A percentile compares a stretch with the other conserved stretches of the same genome.
Evolutionary conservation across 2,888 invertebrate species (phyloP).

Genomic region (Calephelis perditalis): DNA sequence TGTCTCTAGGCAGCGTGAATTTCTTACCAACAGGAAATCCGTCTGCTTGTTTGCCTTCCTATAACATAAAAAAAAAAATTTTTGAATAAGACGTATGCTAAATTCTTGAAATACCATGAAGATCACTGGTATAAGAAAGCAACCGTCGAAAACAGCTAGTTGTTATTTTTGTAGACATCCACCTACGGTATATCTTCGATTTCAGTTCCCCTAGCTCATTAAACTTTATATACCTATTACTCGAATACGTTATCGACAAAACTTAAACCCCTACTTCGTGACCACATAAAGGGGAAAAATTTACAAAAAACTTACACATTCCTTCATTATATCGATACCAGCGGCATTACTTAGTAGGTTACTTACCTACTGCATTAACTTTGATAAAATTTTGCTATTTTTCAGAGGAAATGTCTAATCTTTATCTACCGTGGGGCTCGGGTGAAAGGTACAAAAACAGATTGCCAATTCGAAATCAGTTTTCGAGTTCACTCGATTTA

Average conservation of each 20-base stretch:
- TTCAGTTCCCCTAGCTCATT: slow-evolving; percentile 5
- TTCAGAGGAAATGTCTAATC: slow-evolving; percentile 89
- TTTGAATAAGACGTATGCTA: too few relatives aligned
- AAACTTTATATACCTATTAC: not conserved
- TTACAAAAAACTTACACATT: slow-evolving; percentile 48
- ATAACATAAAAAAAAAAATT: too few relatives aligned
- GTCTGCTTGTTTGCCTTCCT: too few relatives aligned
- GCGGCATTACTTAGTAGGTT: slow-evolving; percentile 16
- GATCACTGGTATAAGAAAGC: too few relatives aligned
- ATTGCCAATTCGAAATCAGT: slow-evolving; percentile 66
- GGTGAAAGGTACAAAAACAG: slow-evolving; percentile 67
- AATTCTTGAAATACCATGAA: too few relatives aligned
- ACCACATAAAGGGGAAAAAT: slow-evolving; percentile 48
- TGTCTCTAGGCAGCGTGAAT: too few relatives aligned
- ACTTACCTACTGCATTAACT: slow-evolving; percentile 19
- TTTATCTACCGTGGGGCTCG: slow-evolving; percentile 87
- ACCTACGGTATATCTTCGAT: not conserved
- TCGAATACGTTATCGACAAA: slow-evolving; percentile 62
- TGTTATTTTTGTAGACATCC: too few relatives aligned
- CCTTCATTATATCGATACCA: slow-evolving; percentile 40
- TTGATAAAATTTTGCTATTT: slow-evolving; percentile 27
- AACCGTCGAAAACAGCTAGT: too few relatives aligned
- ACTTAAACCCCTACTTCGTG: slow-evolving; percentile 58
- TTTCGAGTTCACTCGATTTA: slow-evolving; percentile 65
- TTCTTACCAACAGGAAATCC: too few relatives aligned